Evolutionary conservation across 1,140 invertebrate species (phyloP).

Genomic region (Branchinecta lindahli): DNA sequence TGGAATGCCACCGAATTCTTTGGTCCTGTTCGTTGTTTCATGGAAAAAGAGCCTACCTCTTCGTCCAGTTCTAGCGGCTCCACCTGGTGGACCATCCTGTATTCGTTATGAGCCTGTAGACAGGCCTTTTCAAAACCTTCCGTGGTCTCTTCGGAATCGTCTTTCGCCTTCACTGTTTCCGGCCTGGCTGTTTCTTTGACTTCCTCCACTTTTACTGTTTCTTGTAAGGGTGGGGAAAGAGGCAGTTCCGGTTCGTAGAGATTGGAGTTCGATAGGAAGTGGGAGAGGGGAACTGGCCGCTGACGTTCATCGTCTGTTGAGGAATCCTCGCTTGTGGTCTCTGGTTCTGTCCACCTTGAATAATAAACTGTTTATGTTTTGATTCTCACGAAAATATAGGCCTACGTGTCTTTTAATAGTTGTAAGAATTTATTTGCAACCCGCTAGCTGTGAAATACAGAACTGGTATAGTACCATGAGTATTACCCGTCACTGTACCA

Average conservation of each 20-base stretch:
- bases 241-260: not conserved
- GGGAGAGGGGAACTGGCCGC: not conserved
- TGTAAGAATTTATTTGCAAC: no score
- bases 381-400: no score
- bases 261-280: not conserved
- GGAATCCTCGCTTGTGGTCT: not conserved
- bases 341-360: not conserved
- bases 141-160: not conserved
- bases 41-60: slow-evolving; percentile 36
- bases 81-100: slow-evolving; percentile 52
- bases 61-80: slow-evolving; percentile 48
- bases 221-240: not conserved
- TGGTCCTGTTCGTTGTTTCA: no score
- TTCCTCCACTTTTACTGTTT: not conserved
- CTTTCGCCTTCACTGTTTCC: no score
- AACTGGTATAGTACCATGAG: no score
- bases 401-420: no score
- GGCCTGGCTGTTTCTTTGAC: not conserved
- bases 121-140: slow-evolving; percentile 41
- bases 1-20: no score
- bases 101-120: slow-evolving; percentile 58
- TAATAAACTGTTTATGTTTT: not conserved
- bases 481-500: no score
- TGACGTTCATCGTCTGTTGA: not conserved
- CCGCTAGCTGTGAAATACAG: no score